Conservation (phyloP, 2,888 invertebrate genomes). For the Calameuta pallipes region DNA sequence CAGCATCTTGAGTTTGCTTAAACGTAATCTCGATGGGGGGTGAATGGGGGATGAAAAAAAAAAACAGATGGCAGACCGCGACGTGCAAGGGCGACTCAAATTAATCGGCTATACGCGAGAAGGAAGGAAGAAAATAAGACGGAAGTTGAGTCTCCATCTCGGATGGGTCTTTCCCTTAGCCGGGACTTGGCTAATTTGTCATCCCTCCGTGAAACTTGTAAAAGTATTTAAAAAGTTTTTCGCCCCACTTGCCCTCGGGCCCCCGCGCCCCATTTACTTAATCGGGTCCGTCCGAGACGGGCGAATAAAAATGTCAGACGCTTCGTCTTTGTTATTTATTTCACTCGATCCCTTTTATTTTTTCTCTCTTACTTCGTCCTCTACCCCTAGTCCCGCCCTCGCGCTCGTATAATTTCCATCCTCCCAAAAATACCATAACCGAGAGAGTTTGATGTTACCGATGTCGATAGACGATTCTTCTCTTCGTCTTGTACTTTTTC, state of each 20-base stretch:
- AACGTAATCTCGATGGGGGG: not conserved
- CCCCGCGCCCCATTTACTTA: slow-evolving; percentile 44
- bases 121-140: not conserved
- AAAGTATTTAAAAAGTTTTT: slow-evolving; percentile 66
- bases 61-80: not conserved
- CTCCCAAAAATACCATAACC: not conserved
- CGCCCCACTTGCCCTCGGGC: slow-evolving; percentile 38
- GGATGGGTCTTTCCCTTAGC: not conserved
- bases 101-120: slow-evolving; percentile 8
- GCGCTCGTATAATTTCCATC: not conserved
- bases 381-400: not conserved
- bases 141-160: not conserved
- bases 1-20: not conserved
- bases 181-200: slow-evolving; percentile 10
- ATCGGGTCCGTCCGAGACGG: not conserved
- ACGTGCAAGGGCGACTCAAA: not conserved
- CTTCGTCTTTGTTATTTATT: not conserved
- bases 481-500: not conserved
- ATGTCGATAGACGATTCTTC: not conserved
- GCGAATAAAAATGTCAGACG: slow-evolving; percentile 2
- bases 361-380: not conserved
- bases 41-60: not conserved
- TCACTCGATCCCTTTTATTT: not conserved
- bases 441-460: not conserved
- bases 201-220: slow-evolving; percentile 12